phyloP scores from a whole-genome alignment of 2,113 vertebrate species.

The Recurvirostra avosetta region DNA sequence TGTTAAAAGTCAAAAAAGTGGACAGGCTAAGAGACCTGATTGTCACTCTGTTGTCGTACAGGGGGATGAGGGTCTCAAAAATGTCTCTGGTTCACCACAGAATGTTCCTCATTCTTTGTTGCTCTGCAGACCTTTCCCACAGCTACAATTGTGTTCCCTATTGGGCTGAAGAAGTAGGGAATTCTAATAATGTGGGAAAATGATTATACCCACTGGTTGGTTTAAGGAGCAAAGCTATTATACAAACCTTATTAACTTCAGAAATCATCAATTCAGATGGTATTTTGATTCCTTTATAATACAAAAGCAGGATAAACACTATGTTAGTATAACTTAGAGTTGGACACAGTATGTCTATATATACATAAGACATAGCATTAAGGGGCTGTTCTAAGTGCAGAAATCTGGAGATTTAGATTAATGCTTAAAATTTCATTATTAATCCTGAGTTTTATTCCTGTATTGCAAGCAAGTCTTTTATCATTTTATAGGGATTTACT shows the following conservation, averaged over 20 bases:
- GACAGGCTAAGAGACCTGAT: neutral
- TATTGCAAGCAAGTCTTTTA: neutral
- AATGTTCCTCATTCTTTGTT: neutral
- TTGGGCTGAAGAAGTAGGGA: neutral
- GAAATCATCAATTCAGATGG: neutral
- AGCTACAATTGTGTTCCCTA: neutral
- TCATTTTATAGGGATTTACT: neutral
- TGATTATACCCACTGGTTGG: neutral
- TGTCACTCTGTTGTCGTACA: neutral
- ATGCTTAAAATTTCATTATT: neutral
- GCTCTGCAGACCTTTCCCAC: neutral
- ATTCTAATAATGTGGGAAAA: neutral
- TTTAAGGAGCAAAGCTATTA: neutral
- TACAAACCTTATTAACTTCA: neutral
- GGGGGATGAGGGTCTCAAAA: neutral
- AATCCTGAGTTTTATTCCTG: neutral
- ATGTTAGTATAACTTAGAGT: neutral
- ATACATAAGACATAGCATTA: neutral
- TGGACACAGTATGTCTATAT: neutral
- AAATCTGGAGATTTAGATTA: neutral
- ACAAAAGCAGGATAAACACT: neutral
- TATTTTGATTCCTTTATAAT: neutral
- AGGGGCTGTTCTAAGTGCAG: neutral
- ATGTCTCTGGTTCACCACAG: neutral
- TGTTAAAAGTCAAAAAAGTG: neutral